Conservation (phyloP, 2,888 invertebrate genomes). For the Eupithecia pulchellata region DNA sequence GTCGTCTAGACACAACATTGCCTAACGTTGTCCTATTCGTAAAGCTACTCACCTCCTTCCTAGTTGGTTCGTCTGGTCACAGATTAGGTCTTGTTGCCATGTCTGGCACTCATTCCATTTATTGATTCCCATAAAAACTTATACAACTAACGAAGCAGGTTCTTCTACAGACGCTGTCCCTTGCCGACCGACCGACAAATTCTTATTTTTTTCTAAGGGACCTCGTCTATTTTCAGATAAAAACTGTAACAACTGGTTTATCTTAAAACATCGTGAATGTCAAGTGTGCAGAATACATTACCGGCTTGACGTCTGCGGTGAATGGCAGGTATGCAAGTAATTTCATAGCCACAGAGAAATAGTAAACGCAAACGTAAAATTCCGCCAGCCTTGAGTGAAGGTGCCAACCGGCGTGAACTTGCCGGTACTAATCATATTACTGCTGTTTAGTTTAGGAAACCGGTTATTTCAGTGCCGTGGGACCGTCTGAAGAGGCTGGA, state of each 20-base stretch:
- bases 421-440: conserved; percentile 58
- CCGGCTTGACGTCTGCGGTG: conserved; percentile 51
- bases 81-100: not conserved
- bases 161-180: conserved; percentile 38
- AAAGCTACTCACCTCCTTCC: not conserved
- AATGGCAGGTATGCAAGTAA: conserved; percentile 60
- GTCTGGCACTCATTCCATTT: conserved; percentile 39
- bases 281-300: conserved; percentile 50
- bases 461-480: conserved; percentile 76
- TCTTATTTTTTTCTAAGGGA: conserved; percentile 32
- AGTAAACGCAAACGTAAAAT: conserved; percentile 64
- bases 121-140: conserved; percentile 43
- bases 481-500: conserved; percentile 72
- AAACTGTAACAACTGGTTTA: conserved; percentile 50
- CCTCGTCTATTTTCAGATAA: conserved; percentile 41
- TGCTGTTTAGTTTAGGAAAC: conserved; percentile 67
- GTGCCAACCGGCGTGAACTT: conserved; percentile 60
- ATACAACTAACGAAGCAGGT: conserved; percentile 37
- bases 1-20: not conserved
- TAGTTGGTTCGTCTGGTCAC: not conserved
- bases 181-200: conserved; percentile 35
- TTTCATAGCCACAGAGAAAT: conserved; percentile 56
- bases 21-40: not conserved
- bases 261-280: conserved; percentile 49
- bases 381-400: conserved; percentile 62